Evolutionary conservation across 2,888 invertebrate genomes (phyloP).

Genomic region (Allophyes oxyacanthae): DNA sequence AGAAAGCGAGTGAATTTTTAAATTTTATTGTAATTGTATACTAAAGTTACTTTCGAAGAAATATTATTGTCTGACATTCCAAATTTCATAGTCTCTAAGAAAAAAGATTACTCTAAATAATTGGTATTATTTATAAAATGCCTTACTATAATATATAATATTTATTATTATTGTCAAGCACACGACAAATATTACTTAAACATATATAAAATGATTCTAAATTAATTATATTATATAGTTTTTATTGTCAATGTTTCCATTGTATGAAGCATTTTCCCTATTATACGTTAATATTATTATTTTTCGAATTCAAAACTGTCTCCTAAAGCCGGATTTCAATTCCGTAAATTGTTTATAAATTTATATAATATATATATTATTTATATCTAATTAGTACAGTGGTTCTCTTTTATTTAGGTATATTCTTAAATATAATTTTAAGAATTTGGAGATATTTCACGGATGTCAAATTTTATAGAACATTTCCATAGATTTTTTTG

Average conservation of each 20-base stretch:
- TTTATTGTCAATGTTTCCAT: conserved; percentile 72
- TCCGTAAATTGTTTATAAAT: conserved; percentile 16
- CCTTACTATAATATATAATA: conserved; percentile 43
- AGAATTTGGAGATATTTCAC: background rate
- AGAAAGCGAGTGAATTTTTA: conserved; percentile 52
- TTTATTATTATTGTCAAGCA: conserved; percentile 58
- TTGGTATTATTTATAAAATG: conserved; percentile 37
- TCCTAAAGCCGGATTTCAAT: conserved; percentile 27
- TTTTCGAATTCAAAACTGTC: conserved; percentile 16
- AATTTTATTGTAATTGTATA: conserved; percentile 28
- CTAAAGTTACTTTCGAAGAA: conserved; percentile 45
- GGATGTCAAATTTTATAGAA: background rate
- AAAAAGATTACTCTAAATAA: conserved; percentile 34
- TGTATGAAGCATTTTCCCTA: conserved; percentile 32
- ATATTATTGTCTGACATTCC: conserved; percentile 48
- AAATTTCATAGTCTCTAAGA: conserved; percentile 37
- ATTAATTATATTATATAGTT: conserved; percentile 17
- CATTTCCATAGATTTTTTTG: background rate
- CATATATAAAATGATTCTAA: conserved; percentile 32
- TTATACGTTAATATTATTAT: conserved; percentile 2
- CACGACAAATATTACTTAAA: conserved; percentile 40
- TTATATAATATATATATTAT: conserved; percentile 6
- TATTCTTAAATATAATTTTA: background rate
- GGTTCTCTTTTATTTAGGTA: conserved; percentile 21
- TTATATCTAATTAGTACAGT: conserved; percentile 25